Conservation (phyloP, 2,888 invertebrate species). For the Cordilura impudica region DNA sequence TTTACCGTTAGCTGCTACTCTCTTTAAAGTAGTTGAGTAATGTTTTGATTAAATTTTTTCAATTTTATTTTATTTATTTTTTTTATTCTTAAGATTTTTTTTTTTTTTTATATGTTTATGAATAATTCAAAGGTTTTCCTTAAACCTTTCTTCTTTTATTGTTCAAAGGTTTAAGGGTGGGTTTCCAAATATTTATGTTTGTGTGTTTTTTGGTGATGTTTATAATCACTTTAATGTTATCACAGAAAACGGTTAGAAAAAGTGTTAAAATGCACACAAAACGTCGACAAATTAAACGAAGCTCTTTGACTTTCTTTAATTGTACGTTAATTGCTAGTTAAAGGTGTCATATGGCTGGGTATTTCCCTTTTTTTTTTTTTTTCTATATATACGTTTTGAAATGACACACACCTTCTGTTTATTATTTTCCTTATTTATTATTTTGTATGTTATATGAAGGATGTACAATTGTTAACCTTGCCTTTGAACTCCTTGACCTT, state of each 20-base stretch:
- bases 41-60: not conserved
- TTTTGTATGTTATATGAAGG: not conserved
- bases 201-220: not conserved
- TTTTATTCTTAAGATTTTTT: not conserved
- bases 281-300: not conserved
- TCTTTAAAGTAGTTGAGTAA: not conserved
- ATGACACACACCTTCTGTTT: conserved; percentile 41
- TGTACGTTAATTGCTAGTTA: conserved; percentile 33
- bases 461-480: not conserved
- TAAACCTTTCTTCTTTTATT: not conserved
- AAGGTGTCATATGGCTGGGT: conserved; percentile 47
- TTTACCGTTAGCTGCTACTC: not conserved
- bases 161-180: not conserved
- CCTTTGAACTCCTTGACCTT: conserved; percentile 18
- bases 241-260: not conserved
- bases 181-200: not conserved
- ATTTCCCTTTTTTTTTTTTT: conserved; percentile 3
- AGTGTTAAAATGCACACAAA: not conserved
- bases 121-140: not conserved
- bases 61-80: not conserved
- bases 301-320: conserved; percentile 10
- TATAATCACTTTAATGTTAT: not conserved
- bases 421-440: conserved; percentile 8
- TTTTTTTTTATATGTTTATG: not conserved
- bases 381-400: not conserved